Evolutionary conservation across 92 coral and sea anemone genomes (phyloP).

Genomic region (Epizoanthus fatuus): DNA sequence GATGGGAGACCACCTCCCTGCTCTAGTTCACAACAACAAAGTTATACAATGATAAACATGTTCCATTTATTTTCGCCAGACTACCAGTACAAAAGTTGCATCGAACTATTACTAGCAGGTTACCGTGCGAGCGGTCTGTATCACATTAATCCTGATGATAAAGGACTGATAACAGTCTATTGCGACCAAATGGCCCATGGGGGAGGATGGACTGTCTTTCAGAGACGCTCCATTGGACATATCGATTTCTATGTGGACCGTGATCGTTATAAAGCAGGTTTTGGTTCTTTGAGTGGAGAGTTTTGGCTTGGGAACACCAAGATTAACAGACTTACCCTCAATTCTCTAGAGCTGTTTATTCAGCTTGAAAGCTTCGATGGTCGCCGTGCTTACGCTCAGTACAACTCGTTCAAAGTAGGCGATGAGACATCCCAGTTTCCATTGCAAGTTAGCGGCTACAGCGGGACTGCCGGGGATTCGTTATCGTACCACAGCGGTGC

Average conservation of each 20-base stretch:
- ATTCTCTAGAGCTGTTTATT: slow-evolving; percentile 41
- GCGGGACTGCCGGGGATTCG: slow-evolving; percentile 71
- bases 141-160: slow-evolving; percentile 50
- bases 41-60: no score
- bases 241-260: slow-evolving; percentile 60
- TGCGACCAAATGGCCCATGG: slow-evolving; percentile 81
- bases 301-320: slow-evolving; percentile 80
- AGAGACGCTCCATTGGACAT: slow-evolving; percentile 64
- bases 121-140: slow-evolving; percentile 52
- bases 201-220: slow-evolving; percentile 80
- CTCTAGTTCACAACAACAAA: no score
- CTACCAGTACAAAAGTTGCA: slow-evolving; percentile 22
- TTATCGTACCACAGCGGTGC: neutral
- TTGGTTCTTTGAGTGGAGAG: slow-evolving; percentile 63
- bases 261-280: slow-evolving; percentile 65
- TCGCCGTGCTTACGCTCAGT: slow-evolving; percentile 48
- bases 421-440: slow-evolving; percentile 24
- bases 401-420: slow-evolving; percentile 45
- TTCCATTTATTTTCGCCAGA: no score
- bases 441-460: slow-evolving; percentile 32
- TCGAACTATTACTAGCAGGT: slow-evolving; percentile 75
- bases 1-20: no score
- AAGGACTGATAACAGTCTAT: slow-evolving; percentile 26
- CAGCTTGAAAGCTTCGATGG: slow-evolving; percentile 50
- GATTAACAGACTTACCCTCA: slow-evolving; percentile 48